Conservation (phyloP, 2,888 invertebrate species). For the Heterodera filipjevi region DNA sequence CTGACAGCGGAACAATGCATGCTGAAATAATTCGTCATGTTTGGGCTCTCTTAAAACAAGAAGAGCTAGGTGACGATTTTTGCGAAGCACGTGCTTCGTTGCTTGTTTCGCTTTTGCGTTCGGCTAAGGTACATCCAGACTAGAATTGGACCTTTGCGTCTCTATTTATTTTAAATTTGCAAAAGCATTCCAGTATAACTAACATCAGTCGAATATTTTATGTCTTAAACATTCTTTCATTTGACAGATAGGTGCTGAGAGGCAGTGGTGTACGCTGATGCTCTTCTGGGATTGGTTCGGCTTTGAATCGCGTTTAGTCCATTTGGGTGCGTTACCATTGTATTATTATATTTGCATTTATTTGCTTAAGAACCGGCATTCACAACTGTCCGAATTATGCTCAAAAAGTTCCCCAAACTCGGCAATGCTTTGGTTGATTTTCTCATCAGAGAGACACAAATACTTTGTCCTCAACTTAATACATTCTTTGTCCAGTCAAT, state of each 20-base stretch:
- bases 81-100: constrained; percentile 32
- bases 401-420: constrained; percentile 9
- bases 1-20: constrained; percentile 85
- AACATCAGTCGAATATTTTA: too few species aligned
- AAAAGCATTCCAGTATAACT: not conserved
- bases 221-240: too few species aligned
- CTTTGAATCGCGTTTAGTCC: constrained; percentile 72
- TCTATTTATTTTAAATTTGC: too few species aligned
- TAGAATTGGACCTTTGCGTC: constrained; percentile 5
- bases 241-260: constrained; percentile 13
- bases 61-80: constrained; percentile 17
- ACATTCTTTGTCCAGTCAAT: constrained; percentile 30
- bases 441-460: constrained; percentile 30
- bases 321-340: not conserved
- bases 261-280: constrained; percentile 79
- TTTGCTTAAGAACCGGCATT: constrained; percentile 33
- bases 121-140: constrained; percentile 8
- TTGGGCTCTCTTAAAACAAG: constrained; percentile 24
- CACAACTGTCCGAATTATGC: constrained; percentile 23
- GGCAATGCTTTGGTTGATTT: constrained; percentile 39
- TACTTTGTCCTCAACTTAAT: constrained; percentile 32
- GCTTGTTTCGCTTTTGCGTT: constrained; percentile 30
- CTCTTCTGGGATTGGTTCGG: constrained; percentile 92
- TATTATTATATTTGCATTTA: too few species aligned
- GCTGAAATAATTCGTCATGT: constrained; percentile 92